Base-by-base conservation (phyloP, 2,113 vertebrate species). In the Limanda limanda region DNA sequence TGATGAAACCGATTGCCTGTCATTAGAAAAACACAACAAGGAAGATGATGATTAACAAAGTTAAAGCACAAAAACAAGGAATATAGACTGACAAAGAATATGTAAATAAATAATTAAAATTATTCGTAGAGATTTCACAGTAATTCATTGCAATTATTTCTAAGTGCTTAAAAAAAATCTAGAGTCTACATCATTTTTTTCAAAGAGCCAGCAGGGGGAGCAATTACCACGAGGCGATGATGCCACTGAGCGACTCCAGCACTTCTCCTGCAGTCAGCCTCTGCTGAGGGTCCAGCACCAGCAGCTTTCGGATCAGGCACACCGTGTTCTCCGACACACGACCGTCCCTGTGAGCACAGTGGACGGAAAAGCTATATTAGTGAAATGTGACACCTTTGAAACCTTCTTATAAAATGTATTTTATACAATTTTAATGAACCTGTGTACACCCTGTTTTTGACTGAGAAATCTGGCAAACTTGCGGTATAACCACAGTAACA, bases 241-340 rank as follows among this genome's bases (percentile, higher is more conserved):
- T 98, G 94, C 92, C 95, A 72, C 98, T 95, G 76, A 99, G 96
- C 0, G 97, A 96, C 76, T 99, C 97, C 35, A 99, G 95, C 84
- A 99, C 98, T 31, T 97, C 98, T 0, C 95, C 88, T 21, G 98
- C 98, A 0, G 97, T 96, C 52, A 99, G 95, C 73, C 98, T 96
- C 85, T 99, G 97, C 95, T 99, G 98, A 0, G 98, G 97, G 75
- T 99, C 98, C 74, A 99, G 91, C 79, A 99, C 97, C 72, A 99
- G 94, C 90, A 99, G 95, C 78, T 99, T 99, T 62, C 97, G 95
- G 90, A 99, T 99, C 90, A 99, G 95, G 92, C 97, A 98, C 88
- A 99, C 98, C 0, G 98, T 99, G 94, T 95, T 99, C 76, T 99
- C 98, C 0, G 98, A 99, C 86, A 99, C 98, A 1, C 98, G 95